A percentile compares a stretch with the other conserved stretches of the same genome.
These are phyloP conservation scores for Orthonyx spaldingii DNA, from an alignment of 2,113 vertebrate genomes.

Conservation along the genomic window DNA sequence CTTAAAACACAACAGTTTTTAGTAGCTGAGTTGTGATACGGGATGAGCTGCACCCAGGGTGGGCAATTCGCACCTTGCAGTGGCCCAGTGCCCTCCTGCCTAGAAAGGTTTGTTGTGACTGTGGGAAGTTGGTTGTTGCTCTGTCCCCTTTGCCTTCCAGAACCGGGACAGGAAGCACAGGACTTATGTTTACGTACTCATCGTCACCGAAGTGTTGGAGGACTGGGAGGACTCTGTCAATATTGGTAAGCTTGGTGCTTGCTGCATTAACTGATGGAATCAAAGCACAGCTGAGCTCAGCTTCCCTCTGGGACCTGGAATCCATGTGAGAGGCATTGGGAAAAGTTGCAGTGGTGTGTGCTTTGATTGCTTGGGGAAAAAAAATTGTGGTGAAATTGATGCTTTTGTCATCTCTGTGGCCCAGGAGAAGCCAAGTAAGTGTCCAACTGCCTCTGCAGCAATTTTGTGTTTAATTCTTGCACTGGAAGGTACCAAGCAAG, in stretches of 20 bases:
- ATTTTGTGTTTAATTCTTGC: not conserved
- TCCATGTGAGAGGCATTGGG: not conserved
- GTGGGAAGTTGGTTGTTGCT: not conserved
- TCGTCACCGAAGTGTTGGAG: slow-evolving; percentile 94
- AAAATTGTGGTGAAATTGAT: not conserved
- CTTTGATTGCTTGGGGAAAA: not conserved
- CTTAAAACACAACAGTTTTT: not conserved
- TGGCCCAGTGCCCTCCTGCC: not conserved
- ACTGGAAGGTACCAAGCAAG: not conserved
- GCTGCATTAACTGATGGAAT: not conserved
- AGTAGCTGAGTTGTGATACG: not conserved
- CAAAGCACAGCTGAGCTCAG: not conserved
- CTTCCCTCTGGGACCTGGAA: not conserved
- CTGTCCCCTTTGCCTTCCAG: slow-evolving; percentile 61
- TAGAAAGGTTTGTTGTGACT: not conserved
- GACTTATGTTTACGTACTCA: slow-evolving; percentile 95
- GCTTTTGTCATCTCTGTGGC: not conserved
- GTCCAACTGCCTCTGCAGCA: not conserved
- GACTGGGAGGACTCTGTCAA: slow-evolving; percentile 98
- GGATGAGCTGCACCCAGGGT: not conserved
- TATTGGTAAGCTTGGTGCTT: slow-evolving; percentile 81
- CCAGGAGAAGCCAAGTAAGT: not conserved
- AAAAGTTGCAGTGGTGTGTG: not conserved
- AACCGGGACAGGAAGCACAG: slow-evolving; percentile 97
- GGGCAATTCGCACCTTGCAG: not conserved